Base-by-base conservation (phyloP, 1,140 invertebrate genomes). In the Phortica variegata region DNA sequence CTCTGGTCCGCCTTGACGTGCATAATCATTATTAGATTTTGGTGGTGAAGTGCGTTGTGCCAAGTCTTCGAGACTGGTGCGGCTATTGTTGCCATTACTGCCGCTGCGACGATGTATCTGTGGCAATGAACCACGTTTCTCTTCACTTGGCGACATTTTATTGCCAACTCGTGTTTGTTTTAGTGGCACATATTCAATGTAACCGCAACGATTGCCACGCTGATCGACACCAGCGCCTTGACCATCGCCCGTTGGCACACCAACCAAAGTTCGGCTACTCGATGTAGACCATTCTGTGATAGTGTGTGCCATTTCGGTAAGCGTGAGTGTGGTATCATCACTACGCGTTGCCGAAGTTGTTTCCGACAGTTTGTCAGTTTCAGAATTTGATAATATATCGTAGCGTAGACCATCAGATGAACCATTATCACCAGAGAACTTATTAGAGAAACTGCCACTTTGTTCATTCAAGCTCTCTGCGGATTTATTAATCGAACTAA, bases 241-340 rank as follows among this genome's bases (percentile, higher is more conserved):
- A 42, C 19, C 37, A 43, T 43, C 33, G 2, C 59, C 77, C 3
- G 77, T 71, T n/a, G 78, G 69, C n/a, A 80, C 79, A 3, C 77
- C 78, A 6, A 83, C 77, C 10, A 83, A 54, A 0, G 82, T 83
- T 38, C 81, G 80, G 66, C 81, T 83, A 8, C 81, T 83, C 31
- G 81, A 83, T 0, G 80, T 81, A 9, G 82, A 83, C 82, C 82
- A 83, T 49, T 83, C 81, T 15, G 81, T 82, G 53, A 83, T 82
- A 8, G 81, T 82, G 38, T 83, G 81, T 20, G 81, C 82, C 60
- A 76, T 76, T 55, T 76, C 74, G 2, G 74, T 76, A 0, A 83
- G 56, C 1, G 81, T 83, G 41, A 83, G 55, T 12, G 82, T 83
- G 31, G 82, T 83, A 32, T 76, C 74, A 60, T 84, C 82, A 58